These are phyloP conservation scores for Crotalus horridus DNA, from an alignment of 2,113 vertebrate species.

Conservation along the genomic window DNA sequence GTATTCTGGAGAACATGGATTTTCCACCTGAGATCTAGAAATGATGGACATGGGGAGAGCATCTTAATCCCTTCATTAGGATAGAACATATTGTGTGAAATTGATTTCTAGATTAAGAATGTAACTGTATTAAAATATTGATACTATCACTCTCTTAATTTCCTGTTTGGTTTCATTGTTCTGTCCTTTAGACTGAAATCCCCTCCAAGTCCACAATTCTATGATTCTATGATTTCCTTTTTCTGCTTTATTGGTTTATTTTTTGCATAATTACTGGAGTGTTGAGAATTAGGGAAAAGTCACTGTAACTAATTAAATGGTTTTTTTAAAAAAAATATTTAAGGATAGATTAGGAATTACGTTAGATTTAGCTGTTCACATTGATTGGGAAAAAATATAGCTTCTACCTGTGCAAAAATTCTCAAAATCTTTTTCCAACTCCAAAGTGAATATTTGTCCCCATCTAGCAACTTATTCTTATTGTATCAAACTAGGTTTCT, in stretches of 20 bases:
- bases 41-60: not conserved
- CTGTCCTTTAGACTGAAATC: not conserved
- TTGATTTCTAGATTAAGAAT: not conserved
- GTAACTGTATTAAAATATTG: not conserved
- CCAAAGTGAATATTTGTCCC: not conserved
- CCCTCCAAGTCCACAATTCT: not conserved
- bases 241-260: not conserved
- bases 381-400: not conserved
- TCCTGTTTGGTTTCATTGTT: not conserved
- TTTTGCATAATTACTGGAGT: not conserved
- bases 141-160: not conserved
- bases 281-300: not conserved
- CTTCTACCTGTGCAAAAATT: not conserved
- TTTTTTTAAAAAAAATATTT: not conserved
- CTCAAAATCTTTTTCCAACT: not conserved
- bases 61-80: not conserved
- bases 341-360: not conserved
- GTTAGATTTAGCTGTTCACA: not conserved
- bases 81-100: not conserved
- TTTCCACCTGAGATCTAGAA: not conserved
- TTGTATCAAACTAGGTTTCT: not conserved
- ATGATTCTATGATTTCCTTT: not conserved
- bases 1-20: not conserved
- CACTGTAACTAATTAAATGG: not conserved
- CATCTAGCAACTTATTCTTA: not conserved